A percentile compares a stretch with the other conserved stretches of the same genome.
These are phyloP conservation scores for Temnopleurus reevesii DNA, from an alignment of 53 echinoderm and acorn worm genomes.

Conservation along the genomic window DNA sequence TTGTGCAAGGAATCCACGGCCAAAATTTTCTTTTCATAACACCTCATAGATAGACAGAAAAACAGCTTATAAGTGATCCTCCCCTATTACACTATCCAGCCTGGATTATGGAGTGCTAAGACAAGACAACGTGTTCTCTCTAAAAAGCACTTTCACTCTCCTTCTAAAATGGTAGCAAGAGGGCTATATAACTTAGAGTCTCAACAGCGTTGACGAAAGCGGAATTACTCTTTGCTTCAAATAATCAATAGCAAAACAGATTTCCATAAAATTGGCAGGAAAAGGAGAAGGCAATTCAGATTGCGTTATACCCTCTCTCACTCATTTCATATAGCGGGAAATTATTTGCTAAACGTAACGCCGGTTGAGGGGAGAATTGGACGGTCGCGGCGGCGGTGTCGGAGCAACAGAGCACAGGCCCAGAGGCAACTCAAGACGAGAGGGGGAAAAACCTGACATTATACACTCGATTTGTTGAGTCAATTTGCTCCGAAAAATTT, in stretches of 20 bases:
- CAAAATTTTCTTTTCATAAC: too few species aligned
- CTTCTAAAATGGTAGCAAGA: neutral
- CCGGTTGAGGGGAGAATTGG: neutral
- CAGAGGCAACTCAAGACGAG: constrained; percentile 12
- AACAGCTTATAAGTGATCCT: too few species aligned
- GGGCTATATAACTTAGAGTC: too few species aligned
- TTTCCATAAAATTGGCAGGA: constrained; percentile 51
- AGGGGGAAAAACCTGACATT: constrained; percentile 12
- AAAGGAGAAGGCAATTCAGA: constrained; percentile 33
- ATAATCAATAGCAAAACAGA: constrained; percentile 62
- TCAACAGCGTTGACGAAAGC: neutral
- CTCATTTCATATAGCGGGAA: constrained; percentile 41
- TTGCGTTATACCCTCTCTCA: constrained; percentile 39
- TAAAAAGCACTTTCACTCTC: neutral
- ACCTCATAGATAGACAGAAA: too few species aligned
- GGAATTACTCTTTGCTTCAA: constrained; percentile 39
- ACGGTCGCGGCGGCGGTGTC: neutral
- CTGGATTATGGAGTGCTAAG: neutral
- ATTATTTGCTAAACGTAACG: constrained; percentile 55
- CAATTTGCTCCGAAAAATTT: constrained; percentile 58
- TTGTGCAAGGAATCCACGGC: too few species aligned
- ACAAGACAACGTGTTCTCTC: neutral
- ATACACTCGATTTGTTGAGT: constrained; percentile 56
- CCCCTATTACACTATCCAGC: too few species aligned
- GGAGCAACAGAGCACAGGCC: constrained; percentile 17